Evolutionary conservation across 2,113 vertebrate species (phyloP).

Genomic region (Anhinga rufa): DNA sequence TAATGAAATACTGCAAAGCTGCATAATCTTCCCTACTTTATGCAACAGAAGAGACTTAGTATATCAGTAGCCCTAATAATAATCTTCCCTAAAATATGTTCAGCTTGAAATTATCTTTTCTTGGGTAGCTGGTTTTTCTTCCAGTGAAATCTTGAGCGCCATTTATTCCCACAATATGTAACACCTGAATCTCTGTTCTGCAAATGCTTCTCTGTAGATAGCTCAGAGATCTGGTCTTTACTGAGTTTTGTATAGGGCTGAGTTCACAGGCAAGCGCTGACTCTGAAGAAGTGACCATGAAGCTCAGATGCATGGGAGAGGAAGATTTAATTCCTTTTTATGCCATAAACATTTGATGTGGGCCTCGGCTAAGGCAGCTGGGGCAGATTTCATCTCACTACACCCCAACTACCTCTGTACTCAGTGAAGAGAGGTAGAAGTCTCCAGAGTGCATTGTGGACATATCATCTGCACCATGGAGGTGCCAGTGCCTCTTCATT

Average conservation of each 20-base stretch:
- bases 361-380: background rate
- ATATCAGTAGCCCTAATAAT: background rate
- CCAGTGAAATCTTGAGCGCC: background rate
- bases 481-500: background rate
- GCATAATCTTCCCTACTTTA: background rate
- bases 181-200: background rate
- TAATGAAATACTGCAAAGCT: background rate
- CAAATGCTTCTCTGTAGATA: background rate
- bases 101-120: background rate
- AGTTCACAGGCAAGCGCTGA: background rate
- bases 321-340: background rate
- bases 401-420: background rate
- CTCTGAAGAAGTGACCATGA: background rate
- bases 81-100: background rate
- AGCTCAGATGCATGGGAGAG: background rate
- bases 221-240: background rate
- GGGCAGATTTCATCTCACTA: background rate
- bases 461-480: background rate
- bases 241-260: background rate
- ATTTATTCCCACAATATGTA: rapidly evolving
- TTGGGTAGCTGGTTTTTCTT: background rate
- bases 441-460: background rate
- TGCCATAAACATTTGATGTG: background rate
- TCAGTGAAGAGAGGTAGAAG: background rate
- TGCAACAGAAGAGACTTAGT: background rate